Percentiles rank a stretch among this genome's conserved stretches.
These are phyloP conservation scores for Sisyra terminalis DNA, from an alignment of 2,888 invertebrate species.

Conservation along the genomic window DNA sequence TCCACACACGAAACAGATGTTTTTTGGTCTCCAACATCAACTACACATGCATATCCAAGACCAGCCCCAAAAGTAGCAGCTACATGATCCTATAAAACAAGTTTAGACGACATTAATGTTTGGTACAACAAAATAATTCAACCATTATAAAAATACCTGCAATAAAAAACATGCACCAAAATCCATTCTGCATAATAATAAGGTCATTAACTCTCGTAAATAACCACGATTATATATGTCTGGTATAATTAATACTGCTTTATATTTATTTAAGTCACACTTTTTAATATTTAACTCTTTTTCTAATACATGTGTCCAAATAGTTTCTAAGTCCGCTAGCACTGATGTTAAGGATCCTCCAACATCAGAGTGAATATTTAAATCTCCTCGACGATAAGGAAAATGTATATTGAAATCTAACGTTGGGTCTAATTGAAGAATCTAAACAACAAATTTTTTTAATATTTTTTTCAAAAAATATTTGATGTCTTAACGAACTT, in stretches of 20 bases:
- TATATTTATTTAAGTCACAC: constrained; percentile 54
- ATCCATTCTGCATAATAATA: constrained; percentile 65
- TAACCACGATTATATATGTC: constrained; percentile 79
- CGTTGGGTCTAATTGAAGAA: constrained; percentile 46
- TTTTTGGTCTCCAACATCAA: constrained; percentile 91
- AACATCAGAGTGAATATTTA: constrained; percentile 67
- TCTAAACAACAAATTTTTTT: constrained; percentile 21
- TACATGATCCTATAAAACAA: constrained; percentile 51
- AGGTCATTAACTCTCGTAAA: constrained; percentile 66
- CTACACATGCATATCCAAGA: constrained; percentile 76
- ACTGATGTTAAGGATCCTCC: constrained; percentile 78
- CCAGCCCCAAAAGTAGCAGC: constrained; percentile 76
- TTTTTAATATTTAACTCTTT: constrained; percentile 58
- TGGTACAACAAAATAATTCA: neutral
- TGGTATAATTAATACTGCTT: constrained; percentile 75
- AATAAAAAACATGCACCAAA: constrained; percentile 72
- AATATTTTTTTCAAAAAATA: constrained; percentile 1
- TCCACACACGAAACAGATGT: constrained; percentile 92
- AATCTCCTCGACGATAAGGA: constrained; percentile 73
- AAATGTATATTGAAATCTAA: constrained; percentile 76
- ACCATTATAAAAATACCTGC: constrained; percentile 42
- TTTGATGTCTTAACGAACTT: constrained; percentile 29
- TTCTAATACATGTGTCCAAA: constrained; percentile 72
- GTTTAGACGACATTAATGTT: neutral
- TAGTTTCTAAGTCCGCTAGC: constrained; percentile 68